phyloP scores from a whole-genome alignment of 2,113 vertebrate species.

The Mustela nigripes region DNA sequence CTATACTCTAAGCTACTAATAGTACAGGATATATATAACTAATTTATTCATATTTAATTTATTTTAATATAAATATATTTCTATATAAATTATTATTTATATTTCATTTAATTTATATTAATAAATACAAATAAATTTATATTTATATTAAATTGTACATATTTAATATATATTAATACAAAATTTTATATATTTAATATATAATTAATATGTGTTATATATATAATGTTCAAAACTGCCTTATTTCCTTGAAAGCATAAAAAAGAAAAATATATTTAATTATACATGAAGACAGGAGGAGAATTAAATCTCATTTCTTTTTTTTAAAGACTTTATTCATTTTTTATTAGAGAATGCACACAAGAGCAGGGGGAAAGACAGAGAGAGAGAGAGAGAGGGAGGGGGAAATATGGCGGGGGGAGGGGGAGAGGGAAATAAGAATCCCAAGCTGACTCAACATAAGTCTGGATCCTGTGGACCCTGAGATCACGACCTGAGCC shows the following conservation, averaged over 20 bases:
- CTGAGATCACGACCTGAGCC: not conserved
- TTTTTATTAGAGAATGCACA: too few species aligned
- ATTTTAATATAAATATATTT: not conserved
- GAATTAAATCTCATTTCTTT: not conserved
- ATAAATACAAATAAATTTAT: not conserved
- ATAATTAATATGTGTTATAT: too few species aligned
- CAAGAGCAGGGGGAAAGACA: not conserved
- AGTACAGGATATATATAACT: not conserved
- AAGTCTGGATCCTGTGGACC: not conserved
- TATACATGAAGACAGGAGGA: not conserved
- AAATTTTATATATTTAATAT: too few species aligned
- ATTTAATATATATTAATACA: too few species aligned
- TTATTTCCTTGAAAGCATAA: not conserved
- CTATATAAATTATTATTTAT: too few species aligned
- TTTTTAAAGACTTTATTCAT: too few species aligned
- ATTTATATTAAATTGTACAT: not conserved
- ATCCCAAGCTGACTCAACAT: not conserved
- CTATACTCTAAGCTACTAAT: not conserved
- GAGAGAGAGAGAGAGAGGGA: not conserved
- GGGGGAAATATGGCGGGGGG: too few species aligned
- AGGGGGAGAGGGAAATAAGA: not conserved
- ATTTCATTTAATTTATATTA: too few species aligned
- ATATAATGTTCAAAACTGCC: not conserved
- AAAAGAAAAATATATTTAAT: not conserved
- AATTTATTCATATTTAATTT: too few species aligned